Evolutionary conservation across 2,797 vertebrate genomes (phyloP), one percentile per base, ranked within the genome.

Genomic region (Ataeniobius toweri): DNA sequence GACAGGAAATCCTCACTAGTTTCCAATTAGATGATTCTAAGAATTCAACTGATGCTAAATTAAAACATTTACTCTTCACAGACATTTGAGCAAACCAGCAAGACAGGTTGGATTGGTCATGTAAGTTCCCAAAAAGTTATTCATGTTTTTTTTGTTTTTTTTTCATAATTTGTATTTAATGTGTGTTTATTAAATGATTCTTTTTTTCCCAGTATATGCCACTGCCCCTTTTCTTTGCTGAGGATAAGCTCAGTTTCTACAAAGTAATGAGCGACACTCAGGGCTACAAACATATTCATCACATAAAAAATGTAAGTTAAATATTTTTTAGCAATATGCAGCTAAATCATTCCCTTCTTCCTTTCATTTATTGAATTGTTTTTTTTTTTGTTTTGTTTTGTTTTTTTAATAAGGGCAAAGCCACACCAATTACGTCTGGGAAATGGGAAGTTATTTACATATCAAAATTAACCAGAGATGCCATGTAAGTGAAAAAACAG

Each of bases 271-370:
- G 98, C 74, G 96, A 98, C 91, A 92, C 92, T 82, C 87, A 93
- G 67, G 97, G 98, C 88, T 99, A 97, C 91, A 99, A 98, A 94
- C 98, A 99, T 87, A 97, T 99, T 89, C 97, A 99, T 94, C 95
- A 96, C 85, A 93, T 99, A 82, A 96, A 95, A 82, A 88, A 92
- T 75, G 96, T 96, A 87, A 93, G 95, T 93, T 36, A 1, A 0
- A n/a, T n/a, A 41, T 65, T 31, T 67, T 41, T 39, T n/a, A 16
- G 24, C 41, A 48, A 69, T 6, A 24, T 36, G 18, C 8, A 36
- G 18, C 61, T 10, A 39, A 65, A 20, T 20, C 5, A 6, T 14
- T 14, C 41, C 24, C 9, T 69, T 20, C 63, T 67, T 8, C 20
- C 20, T 41, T 41, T 41, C 6, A 8, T 65, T 65, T 4, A 20